Evolutionary conservation across 2,888 invertebrate species (phyloP).

Genomic region (Cantharis lateralis): DNA sequence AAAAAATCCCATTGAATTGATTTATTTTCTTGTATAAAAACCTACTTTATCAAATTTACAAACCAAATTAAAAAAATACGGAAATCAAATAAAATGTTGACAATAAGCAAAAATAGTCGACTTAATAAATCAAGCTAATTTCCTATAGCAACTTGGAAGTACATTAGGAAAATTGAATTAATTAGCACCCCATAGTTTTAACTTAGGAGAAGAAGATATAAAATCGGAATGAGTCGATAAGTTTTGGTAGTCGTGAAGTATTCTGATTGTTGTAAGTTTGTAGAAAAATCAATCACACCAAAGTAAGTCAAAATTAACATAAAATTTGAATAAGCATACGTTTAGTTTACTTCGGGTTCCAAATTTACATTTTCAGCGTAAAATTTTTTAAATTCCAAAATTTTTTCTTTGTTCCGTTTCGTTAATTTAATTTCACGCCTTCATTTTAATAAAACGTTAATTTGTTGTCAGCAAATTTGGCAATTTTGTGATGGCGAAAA

Average conservation of each 20-base stretch:
- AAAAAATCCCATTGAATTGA: neutral
- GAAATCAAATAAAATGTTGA: neutral
- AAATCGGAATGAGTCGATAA: neutral
- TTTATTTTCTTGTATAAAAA: neutral
- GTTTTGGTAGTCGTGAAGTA: neutral
- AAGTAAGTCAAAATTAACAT: neutral
- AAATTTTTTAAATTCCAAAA: neutral
- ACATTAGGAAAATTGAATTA: slow-evolving; percentile 6
- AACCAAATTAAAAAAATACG: neutral
- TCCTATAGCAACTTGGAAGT: neutral
- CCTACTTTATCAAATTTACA: neutral
- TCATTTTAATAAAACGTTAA: too few relatives aligned
- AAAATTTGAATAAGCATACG: neutral
- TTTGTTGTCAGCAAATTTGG: neutral
- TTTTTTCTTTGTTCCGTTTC: neutral
- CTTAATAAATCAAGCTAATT: neutral
- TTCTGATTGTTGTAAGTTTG: neutral
- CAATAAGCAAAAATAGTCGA: neutral
- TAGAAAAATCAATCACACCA: neutral
- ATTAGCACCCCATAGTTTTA: slow-evolving; percentile 10
- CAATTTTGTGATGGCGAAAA: too few relatives aligned
- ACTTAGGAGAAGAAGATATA: slow-evolving; percentile 1
- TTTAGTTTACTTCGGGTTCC: neutral
- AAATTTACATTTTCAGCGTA: neutral
- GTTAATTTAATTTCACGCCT: too few relatives aligned